phyloP scores from a whole-genome alignment of 2,888 invertebrate species.

The Xylota segnis region DNA sequence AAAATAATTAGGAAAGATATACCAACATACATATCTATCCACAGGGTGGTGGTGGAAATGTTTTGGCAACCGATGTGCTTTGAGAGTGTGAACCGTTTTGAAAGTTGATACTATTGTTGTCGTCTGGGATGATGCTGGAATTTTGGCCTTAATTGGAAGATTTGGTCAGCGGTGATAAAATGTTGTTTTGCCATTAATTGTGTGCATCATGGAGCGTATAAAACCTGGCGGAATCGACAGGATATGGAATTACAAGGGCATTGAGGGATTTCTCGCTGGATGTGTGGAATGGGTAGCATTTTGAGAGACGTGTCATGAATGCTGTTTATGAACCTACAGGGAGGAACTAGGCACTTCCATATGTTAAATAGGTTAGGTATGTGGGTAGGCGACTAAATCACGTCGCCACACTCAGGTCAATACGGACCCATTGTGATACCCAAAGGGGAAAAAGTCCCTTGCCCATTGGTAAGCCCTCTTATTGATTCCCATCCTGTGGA shows the following conservation, averaged over 20 bases:
- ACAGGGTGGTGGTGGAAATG: background rate
- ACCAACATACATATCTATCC: background rate
- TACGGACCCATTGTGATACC: too few species aligned
- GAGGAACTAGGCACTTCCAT: too few species aligned
- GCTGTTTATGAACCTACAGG: too few species aligned
- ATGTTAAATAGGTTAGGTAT: too few species aligned
- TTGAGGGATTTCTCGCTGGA: background rate
- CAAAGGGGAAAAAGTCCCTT: too few species aligned
- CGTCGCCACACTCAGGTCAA: too few species aligned
- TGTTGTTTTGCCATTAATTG: constrained; percentile 12
- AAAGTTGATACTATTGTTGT: constrained; percentile 64
- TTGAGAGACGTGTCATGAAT: too few species aligned
- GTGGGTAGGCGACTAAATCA: too few species aligned
- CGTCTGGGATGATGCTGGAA: constrained; percentile 25
- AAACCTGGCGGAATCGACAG: background rate
- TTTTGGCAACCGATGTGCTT: constrained; percentile 20
- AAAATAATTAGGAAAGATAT: constrained; percentile 59
- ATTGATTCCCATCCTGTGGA: too few species aligned
- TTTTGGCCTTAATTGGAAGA: constrained; percentile 51
- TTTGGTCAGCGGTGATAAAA: constrained; percentile 56
- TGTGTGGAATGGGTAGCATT: background rate
- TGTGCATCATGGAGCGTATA: background rate
- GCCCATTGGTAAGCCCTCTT: too few species aligned
- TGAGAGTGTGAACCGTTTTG: constrained; percentile 54
- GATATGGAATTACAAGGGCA: background rate